phyloP scores from a whole-genome alignment of 2,888 invertebrate species.

The Odontocerum albicorne region DNA sequence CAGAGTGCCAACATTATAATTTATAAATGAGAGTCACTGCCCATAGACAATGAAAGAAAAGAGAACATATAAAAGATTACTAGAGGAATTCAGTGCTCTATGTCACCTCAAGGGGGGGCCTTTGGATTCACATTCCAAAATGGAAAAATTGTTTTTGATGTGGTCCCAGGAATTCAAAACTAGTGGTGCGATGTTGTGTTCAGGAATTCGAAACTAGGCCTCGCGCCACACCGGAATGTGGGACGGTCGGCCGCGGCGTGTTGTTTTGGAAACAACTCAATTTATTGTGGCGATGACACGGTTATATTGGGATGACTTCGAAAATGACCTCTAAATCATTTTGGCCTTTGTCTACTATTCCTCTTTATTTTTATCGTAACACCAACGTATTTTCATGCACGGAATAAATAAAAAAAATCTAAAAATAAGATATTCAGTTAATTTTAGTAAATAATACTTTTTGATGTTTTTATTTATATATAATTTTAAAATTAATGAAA shows the following conservation, averaged over 20 bases:
- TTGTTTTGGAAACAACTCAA: slow-evolving; percentile 26
- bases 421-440: too few relatives aligned
- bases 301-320: slow-evolving; percentile 2
- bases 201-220: slow-evolving; percentile 24
- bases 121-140: slow-evolving; percentile 9
- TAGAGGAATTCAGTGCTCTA: not conserved
- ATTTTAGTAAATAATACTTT: too few relatives aligned
- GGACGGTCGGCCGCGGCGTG: slow-evolving; percentile 6
- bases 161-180: too few relatives aligned
- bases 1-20: too few relatives aligned
- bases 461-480: too few relatives aligned
- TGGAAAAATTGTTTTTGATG: slow-evolving; percentile 16
- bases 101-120: slow-evolving; percentile 11
- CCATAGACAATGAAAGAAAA: slow-evolving; percentile 1
- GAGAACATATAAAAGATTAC: not conserved
- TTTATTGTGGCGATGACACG: slow-evolving; percentile 25
- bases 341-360: too few relatives aligned
- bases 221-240: slow-evolving; percentile 19
- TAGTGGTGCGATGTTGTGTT: too few relatives aligned
- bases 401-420: too few relatives aligned
- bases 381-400: too few relatives aligned
- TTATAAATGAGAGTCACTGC: too few relatives aligned
- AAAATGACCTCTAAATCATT: slow-evolving; percentile 19
- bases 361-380: too few relatives aligned
- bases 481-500: too few relatives aligned